These are phyloP conservation scores for Montipora foliosa DNA, from an alignment of 64 coral and sea anemone species.

Conservation along the genomic window DNA sequence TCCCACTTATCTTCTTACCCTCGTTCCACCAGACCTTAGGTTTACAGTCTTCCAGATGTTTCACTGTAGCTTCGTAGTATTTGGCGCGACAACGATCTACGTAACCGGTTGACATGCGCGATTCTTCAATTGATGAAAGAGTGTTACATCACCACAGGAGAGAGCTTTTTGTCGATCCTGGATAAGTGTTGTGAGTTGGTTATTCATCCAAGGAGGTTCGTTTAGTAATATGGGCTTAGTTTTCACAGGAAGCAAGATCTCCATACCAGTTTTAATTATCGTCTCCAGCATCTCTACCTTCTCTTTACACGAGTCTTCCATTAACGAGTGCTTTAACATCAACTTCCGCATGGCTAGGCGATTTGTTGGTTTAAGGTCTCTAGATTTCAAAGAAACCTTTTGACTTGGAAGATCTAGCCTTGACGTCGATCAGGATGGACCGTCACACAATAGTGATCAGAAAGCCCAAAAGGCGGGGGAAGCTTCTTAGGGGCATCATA, in stretches of 20 bases:
- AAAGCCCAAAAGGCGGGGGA: no score
- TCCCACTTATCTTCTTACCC: constrained; percentile 16
- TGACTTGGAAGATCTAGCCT: no score
- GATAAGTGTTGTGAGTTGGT: constrained; percentile 5
- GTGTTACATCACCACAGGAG: background rate
- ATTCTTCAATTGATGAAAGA: constrained; percentile 27
- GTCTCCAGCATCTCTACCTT: constrained; percentile 17
- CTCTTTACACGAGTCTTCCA: constrained; percentile 3
- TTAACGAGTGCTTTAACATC: no score
- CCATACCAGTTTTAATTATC: background rate
- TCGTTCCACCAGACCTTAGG: background rate
- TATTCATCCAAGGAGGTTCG: constrained; percentile 38
- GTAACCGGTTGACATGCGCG: constrained; percentile 1
- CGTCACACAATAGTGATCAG: no score
- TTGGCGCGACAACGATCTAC: background rate
- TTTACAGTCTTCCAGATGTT: background rate
- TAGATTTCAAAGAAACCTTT: no score
- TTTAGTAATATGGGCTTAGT: constrained; percentile 1
- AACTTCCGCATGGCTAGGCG: no score
- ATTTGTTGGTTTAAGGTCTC: no score
- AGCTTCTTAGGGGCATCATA: no score
- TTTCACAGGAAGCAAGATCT: constrained; percentile 1
- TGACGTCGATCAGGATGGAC: no score
- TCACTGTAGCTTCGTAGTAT: background rate
- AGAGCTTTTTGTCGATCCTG: constrained; percentile 26